phyloP scores from a whole-genome alignment of 2,797 vertebrate genomes.

The Podarcis siculus region DNA sequence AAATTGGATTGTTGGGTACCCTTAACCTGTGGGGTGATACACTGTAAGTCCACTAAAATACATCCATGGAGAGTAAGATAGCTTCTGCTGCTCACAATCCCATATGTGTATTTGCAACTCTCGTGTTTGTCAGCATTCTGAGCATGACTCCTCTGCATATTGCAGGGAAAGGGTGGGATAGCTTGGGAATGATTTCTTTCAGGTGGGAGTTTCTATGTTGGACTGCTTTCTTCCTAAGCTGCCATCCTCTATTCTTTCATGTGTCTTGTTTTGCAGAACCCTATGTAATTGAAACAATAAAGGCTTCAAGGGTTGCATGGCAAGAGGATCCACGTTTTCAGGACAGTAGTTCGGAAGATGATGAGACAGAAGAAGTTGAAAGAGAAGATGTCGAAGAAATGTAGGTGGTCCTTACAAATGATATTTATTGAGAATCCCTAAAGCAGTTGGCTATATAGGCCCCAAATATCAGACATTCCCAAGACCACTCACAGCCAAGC shows the following conservation, averaged over 20 bases:
- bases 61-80: neutral
- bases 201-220: neutral
- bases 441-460: neutral
- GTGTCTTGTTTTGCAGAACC: slow-evolving; percentile 67
- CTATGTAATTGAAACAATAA: slow-evolving; percentile 81
- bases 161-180: neutral
- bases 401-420: slow-evolving; percentile 57
- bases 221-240: neutral
- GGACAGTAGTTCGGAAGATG: slow-evolving; percentile 90
- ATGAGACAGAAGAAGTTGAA: slow-evolving; percentile 71
- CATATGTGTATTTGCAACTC: neutral
- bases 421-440: neutral
- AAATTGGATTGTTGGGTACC: neutral
- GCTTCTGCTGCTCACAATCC: neutral
- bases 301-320: slow-evolving; percentile 81
- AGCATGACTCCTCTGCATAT: neutral
- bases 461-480: neutral
- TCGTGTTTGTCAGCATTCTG: neutral
- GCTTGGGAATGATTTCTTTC: neutral
- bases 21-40: neutral
- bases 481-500: neutral
- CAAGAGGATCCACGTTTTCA: slow-evolving; percentile 85
- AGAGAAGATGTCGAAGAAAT: slow-evolving; percentile 48
- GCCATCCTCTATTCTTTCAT: neutral
- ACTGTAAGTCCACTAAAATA: neutral